phyloP scores from a whole-genome alignment of 2,113 vertebrate species.

The Penelope pileata region DNA sequence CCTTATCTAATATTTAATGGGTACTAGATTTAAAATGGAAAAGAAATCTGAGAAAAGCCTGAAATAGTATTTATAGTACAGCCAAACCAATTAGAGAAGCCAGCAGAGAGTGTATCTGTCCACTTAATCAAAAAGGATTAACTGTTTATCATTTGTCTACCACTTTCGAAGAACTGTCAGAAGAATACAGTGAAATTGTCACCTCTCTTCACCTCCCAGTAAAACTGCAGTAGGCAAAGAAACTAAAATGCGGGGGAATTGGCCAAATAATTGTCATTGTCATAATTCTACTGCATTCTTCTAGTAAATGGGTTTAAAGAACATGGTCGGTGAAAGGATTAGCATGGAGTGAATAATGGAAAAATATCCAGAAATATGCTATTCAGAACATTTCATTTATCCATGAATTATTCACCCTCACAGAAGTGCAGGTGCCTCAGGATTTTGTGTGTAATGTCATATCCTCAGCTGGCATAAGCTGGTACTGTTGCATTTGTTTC shows the following conservation, averaged over 20 bases:
- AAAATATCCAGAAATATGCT: constrained; percentile 55
- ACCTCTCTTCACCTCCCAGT: background rate
- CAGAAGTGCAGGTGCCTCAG: constrained; percentile 52
- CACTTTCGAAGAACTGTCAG: background rate
- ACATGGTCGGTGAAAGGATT: constrained; percentile 19
- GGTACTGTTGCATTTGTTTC: constrained; percentile 34
- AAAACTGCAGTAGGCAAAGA: background rate
- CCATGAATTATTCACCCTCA: constrained; percentile 61
- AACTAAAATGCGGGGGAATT: background rate
- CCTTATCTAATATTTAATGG: background rate
- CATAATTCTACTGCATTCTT: background rate
- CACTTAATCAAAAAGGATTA: constrained; percentile 30
- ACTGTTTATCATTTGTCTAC: background rate
- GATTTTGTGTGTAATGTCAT: constrained; percentile 38
- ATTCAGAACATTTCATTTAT: constrained; percentile 40
- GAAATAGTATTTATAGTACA: background rate
- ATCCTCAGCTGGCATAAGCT: constrained; percentile 38
- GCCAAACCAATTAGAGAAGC: background rate
- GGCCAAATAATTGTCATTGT: background rate
- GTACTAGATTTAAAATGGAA: background rate
- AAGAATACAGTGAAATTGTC: background rate
- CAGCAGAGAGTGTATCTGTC: background rate
- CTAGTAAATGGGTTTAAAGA: constrained; percentile 6
- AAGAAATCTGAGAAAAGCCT: background rate
- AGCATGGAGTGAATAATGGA: constrained; percentile 33